Conservation (phyloP, 2,113 vertebrate genomes). For the Epinephelus moara region DNA sequence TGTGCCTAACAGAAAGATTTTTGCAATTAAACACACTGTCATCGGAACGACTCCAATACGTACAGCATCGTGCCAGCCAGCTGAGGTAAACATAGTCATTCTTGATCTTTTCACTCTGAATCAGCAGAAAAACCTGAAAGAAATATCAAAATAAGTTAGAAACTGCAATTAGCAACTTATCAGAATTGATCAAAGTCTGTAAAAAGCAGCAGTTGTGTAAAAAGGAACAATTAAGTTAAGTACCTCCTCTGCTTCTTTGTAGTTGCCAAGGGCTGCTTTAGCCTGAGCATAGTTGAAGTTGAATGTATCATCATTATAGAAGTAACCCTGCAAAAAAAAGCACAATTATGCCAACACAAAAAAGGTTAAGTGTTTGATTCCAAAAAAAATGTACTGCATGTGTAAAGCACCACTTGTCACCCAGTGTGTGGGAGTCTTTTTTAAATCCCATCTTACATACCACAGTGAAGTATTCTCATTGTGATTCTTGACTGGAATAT, state of each 20-base stretch:
- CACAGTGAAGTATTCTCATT: slow-evolving; percentile 9
- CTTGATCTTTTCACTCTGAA: slow-evolving; percentile 97
- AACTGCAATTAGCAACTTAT: neutral
- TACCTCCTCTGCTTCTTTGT: slow-evolving; percentile 96
- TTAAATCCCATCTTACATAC: neutral
- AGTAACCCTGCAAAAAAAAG: slow-evolving; percentile 90
- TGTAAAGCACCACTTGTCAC: slow-evolving; percentile 30
- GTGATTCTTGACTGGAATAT: slow-evolving; percentile 10
- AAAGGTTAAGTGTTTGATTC: neutral
- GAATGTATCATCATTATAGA: slow-evolving; percentile 96
- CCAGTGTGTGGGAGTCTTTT: slow-evolving; percentile 38
- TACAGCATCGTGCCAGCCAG: slow-evolving; percentile 98
- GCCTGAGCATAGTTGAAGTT: slow-evolving; percentile 99
- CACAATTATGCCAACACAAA: neutral
- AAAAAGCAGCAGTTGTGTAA: neutral
- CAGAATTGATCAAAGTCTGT: neutral
- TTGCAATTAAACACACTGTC: neutral
- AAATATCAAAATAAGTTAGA: neutral
- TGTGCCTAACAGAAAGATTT: neutral
- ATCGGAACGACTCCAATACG: slow-evolving; percentile 44
- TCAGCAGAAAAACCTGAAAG: slow-evolving; percentile 93
- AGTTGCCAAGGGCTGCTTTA: slow-evolving; percentile 93
- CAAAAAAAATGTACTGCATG: slow-evolving; percentile 24
- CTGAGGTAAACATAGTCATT: slow-evolving; percentile 96
- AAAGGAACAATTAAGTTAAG: neutral